Percentiles rank a stretch among this genome's conserved stretches.
These are phyloP conservation scores for Ia io DNA, from an alignment of 2,113 vertebrate species.

Conservation along the genomic window DNA sequence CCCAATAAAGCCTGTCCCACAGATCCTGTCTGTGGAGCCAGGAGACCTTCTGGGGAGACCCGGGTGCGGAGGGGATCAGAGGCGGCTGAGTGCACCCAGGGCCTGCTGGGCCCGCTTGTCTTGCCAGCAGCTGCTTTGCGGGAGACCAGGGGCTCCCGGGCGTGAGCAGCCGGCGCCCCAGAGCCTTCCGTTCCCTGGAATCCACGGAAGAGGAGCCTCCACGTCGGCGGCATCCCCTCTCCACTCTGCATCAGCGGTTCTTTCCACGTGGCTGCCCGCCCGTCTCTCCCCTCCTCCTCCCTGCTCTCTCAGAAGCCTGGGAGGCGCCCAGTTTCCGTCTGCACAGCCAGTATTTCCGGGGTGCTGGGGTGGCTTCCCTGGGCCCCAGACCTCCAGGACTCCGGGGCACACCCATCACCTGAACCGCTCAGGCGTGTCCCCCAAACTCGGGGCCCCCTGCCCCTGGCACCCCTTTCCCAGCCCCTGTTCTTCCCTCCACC, in stretches of 20 bases:
- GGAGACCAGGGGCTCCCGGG: neutral
- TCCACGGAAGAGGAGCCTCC: neutral
- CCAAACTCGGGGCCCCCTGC: neutral
- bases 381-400: rapidly evolving
- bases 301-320: no score
- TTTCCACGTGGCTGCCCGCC: no score
- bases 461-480: neutral
- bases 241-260: no score
- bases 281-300: rapidly evolving
- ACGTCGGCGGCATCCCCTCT: neutral
- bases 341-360: rapidly evolving
- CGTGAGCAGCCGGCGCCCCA: rapidly evolving
- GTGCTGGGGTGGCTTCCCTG: rapidly evolving
- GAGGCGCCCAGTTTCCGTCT: rapidly evolving
- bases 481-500: no score
- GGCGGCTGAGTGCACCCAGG: no score
- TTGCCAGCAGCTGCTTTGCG: no score
- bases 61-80: no score
- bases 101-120: no score
- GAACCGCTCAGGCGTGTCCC: rapidly evolving
- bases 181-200: neutral
- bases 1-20: no score
- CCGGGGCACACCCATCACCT: rapidly evolving
- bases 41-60: no score
- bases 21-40: no score